A percentile compares a stretch with the other conserved stretches of the same genome.
Evolutionary conservation across 2,797 vertebrate genomes (phyloP).

Genomic region (Trachurus trachurus): DNA sequence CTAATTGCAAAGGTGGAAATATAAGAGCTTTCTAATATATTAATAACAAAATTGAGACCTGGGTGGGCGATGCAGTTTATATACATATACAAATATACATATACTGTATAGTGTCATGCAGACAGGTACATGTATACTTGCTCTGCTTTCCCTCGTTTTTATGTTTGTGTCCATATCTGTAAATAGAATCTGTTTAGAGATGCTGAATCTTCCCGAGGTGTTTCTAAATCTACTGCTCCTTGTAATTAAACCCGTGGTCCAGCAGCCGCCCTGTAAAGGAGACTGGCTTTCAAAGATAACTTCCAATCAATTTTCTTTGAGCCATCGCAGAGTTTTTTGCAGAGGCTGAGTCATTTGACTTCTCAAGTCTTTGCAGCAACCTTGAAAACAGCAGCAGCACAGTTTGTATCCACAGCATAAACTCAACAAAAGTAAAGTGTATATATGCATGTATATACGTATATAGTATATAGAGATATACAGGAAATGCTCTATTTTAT

Average conservation of each 20-base stretch:
- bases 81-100: background rate
- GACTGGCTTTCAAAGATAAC: slow-evolving; percentile 50
- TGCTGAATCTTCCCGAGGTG: slow-evolving; percentile 12
- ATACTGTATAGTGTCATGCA: background rate
- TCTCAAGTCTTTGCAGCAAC: slow-evolving; percentile 35
- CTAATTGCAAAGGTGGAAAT: slow-evolving; percentile 6
- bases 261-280: slow-evolving; percentile 20
- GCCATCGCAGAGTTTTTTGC: slow-evolving; percentile 26
- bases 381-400: slow-evolving; percentile 32
- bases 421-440: slow-evolving; percentile 5
- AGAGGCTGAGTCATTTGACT: slow-evolving; percentile 58
- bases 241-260: slow-evolving; percentile 44
- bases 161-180: slow-evolving; percentile 12
- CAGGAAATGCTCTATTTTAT: background rate
- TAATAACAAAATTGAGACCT: background rate
- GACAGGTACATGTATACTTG: background rate
- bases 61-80: background rate
- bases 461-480: too few relatives aligned
- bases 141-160: background rate
- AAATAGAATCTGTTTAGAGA: slow-evolving; percentile 31
- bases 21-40: background rate
- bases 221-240: slow-evolving; percentile 21
- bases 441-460: background rate
- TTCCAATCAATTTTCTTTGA: slow-evolving; percentile 46
- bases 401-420: slow-evolving; percentile 10